phyloP scores from a whole-genome alignment of 1,140 invertebrate genomes.

The Ptiloglossa arizonensis region DNA sequence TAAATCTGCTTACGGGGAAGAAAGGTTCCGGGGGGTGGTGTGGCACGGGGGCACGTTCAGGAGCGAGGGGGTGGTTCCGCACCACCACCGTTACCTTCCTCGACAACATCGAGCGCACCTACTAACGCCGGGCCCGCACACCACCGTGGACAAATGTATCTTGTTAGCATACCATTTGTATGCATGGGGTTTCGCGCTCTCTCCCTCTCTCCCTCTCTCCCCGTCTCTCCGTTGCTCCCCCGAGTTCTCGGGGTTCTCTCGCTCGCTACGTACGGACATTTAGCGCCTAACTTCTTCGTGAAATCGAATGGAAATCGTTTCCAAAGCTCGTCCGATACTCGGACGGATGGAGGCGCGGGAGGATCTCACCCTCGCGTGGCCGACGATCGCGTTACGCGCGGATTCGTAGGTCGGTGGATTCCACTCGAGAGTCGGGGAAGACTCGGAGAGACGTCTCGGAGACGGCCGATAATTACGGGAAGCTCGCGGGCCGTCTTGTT shows the following conservation, averaged over 20 bases:
- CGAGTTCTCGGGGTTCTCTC: slow-evolving; percentile 32
- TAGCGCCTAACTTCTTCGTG: slow-evolving; percentile 76
- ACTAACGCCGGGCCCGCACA: slow-evolving; percentile 57
- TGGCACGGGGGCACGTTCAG: slow-evolving; percentile 50
- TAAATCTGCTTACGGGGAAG: slow-evolving; percentile 79
- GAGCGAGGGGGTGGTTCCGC: slow-evolving; percentile 49
- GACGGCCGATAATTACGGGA: slow-evolving; percentile 65
- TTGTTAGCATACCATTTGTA: slow-evolving; percentile 82
- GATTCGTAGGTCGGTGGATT: slow-evolving; percentile 3
- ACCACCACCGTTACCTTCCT: slow-evolving; percentile 33
- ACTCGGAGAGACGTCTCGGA: slow-evolving; percentile 56
- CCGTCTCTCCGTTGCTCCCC: slow-evolving; percentile 10
- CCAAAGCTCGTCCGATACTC: slow-evolving; percentile 27
- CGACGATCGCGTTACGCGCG: too few species aligned
- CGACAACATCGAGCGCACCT: slow-evolving; percentile 45
- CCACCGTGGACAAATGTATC: slow-evolving; percentile 80
- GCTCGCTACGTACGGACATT: slow-evolving; percentile 68
- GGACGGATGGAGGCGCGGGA: too few species aligned
- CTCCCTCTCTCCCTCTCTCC: slow-evolving; percentile 55
- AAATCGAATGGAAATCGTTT: slow-evolving; percentile 79
- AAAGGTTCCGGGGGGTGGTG: slow-evolving; percentile 62
- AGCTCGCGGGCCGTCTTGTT: slow-evolving; percentile 60
- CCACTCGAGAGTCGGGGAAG: background rate
- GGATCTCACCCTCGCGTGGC: too few species aligned
- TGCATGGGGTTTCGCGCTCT: slow-evolving; percentile 76